Evolutionary conservation across 2,113 vertebrate species (phyloP).

Genomic region (Glaucidium brasilianum): DNA sequence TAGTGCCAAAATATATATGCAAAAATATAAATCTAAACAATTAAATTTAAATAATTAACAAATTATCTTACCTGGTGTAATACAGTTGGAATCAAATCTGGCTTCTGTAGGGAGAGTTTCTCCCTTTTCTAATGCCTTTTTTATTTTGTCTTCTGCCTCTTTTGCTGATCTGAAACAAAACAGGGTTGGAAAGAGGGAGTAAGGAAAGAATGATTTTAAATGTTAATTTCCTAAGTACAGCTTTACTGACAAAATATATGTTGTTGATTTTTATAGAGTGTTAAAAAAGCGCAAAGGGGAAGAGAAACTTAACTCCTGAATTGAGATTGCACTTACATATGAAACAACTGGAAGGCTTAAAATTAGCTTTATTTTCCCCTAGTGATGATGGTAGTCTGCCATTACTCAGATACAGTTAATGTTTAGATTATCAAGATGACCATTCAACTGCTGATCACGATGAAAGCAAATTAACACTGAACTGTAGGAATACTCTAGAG

Average conservation of each 20-base stretch:
- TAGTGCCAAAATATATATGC: not conserved
- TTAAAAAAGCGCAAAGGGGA: not conserved
- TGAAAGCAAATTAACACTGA: not conserved
- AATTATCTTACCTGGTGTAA: conserved; percentile 87
- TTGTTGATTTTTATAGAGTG: not conserved
- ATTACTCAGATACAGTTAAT: not conserved
- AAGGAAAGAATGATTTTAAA: not conserved
- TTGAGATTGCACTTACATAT: not conserved
- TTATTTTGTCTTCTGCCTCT: conserved; percentile 98
- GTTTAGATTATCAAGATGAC: not conserved
- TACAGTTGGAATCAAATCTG: conserved; percentile 98
- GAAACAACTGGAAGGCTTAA: not conserved
- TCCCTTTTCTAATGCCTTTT: conserved; percentile 96
- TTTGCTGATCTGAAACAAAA: conserved; percentile 88
- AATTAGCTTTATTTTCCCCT: not conserved
- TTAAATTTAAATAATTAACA: not conserved
- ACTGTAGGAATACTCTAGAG: not conserved
- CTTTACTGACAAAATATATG: not conserved
- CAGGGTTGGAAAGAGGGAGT: not conserved
- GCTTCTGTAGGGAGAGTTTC: conserved; percentile 93
- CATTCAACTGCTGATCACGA: not conserved
- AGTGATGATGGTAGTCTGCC: not conserved
- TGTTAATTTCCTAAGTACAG: not conserved
- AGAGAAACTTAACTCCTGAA: not conserved
- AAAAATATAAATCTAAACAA: not conserved